Evolutionary conservation across 2,797 vertebrate species (phyloP).

Genomic region (Gadopsis bispinosus): DNA sequence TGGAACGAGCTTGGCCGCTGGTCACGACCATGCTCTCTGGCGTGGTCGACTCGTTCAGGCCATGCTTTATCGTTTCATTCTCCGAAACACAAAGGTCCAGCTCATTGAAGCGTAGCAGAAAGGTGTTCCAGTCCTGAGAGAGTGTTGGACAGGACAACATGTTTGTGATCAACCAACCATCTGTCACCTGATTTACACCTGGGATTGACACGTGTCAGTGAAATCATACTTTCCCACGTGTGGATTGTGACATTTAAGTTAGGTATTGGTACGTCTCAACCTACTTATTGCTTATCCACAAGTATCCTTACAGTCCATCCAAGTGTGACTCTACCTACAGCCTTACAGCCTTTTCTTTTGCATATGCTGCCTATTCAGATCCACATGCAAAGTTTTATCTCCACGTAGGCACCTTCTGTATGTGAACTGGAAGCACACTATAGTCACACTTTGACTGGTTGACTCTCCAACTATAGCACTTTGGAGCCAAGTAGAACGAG

Average conservation of each 20-base stretch:
- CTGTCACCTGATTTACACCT: background rate
- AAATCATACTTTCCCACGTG: background rate
- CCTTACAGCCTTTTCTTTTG: constrained; percentile 15
- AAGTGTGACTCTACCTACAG: too few species aligned
- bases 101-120: constrained; percentile 95
- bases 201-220: too few species aligned
- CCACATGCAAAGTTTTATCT: constrained; percentile 29
- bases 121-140: constrained; percentile 97
- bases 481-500: background rate
- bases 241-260: background rate
- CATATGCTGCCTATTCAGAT: constrained; percentile 1
- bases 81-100: constrained; percentile 98
- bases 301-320: too few species aligned
- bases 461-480: background rate
- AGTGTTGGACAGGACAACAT: background rate
- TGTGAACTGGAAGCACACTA: fast-evolving
- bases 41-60: constrained; percentile 92
- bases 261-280: background rate
- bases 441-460: background rate
- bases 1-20: constrained; percentile 90
- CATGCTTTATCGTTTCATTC: constrained; percentile 97
- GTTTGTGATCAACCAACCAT: background rate
- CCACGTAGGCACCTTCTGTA: background rate
- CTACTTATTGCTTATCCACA: background rate
- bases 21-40: constrained; percentile 91